phyloP scores from a whole-genome alignment of 1,140 invertebrate genomes.

The Eupristina koningsbergeri region DNA sequence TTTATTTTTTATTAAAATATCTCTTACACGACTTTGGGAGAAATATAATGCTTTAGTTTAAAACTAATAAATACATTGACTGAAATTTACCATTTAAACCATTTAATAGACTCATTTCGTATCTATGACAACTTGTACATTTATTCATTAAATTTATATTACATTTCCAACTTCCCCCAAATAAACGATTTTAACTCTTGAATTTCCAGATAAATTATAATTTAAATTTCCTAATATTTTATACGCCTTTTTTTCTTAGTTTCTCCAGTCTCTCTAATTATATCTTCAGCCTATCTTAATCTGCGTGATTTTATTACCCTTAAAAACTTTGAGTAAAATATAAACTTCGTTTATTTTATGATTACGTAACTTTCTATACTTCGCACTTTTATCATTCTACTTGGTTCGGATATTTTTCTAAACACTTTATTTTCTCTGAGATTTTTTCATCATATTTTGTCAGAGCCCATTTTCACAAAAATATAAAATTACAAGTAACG shows the following conservation, averaged over 20 bases:
- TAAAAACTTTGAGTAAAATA: neutral
- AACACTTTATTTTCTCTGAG: neutral
- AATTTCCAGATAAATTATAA: no score
- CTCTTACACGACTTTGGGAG: neutral
- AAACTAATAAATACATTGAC: no score
- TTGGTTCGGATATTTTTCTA: neutral
- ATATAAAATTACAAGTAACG: neutral
- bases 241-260: neutral
- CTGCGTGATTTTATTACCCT: neutral
- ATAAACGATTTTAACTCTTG: no score
- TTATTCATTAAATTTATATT: no score
- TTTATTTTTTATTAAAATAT: no score
- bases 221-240: neutral
- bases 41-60: no score
- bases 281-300: neutral
- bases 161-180: no score
- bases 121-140: no score
- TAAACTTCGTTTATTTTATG: neutral
- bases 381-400: neutral
- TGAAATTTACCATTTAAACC: no score
- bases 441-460: neutral
- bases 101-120: no score
- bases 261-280: neutral
- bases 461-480: neutral
- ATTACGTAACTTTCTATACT: conserved; percentile 8